phyloP scores from a whole-genome alignment of 2,113 vertebrate species.

The Labrus mixtus region DNA sequence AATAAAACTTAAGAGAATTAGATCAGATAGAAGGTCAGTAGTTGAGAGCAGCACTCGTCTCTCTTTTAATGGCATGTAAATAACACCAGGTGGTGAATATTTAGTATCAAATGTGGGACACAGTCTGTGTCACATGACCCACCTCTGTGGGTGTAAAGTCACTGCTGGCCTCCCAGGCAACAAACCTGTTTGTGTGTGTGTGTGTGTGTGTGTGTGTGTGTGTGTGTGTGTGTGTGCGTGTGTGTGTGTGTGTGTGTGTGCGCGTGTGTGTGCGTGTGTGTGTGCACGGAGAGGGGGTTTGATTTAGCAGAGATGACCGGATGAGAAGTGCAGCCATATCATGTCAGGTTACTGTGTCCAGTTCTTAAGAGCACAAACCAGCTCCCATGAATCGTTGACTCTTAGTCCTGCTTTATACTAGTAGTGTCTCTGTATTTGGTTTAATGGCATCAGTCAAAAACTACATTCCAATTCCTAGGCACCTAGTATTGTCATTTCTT shows the following conservation, averaged over 20 bases:
- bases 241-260: slow-evolving; percentile 40
- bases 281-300: slow-evolving; percentile 33
- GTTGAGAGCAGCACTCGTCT: slow-evolving; percentile 53
- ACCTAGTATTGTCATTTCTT: too few relatives aligned
- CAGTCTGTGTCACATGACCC: slow-evolving; percentile 73
- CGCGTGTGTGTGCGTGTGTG: slow-evolving; percentile 49
- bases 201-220: slow-evolving; percentile 34
- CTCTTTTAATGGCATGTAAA: slow-evolving; percentile 79
- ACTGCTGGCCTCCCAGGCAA: slow-evolving; percentile 62
- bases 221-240: slow-evolving; percentile 36
- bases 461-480: too few relatives aligned
- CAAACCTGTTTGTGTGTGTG: slow-evolving; percentile 44
- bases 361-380: slow-evolving; percentile 1
- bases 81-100: slow-evolving; percentile 83
- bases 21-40: slow-evolving; percentile 41
- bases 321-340: slow-evolving; percentile 65
- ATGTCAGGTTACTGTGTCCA: slow-evolving; percentile 53
- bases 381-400: too few relatives aligned
- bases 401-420: background rate
- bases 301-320: slow-evolving; percentile 63
- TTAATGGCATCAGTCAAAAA: too few relatives aligned
- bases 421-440: too few relatives aligned
- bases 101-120: slow-evolving; percentile 78
- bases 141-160: slow-evolving; percentile 74
- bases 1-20: background rate